These are phyloP conservation scores for Argyresthia goedartella DNA, from an alignment of 2,888 invertebrate species.

Conservation along the genomic window DNA sequence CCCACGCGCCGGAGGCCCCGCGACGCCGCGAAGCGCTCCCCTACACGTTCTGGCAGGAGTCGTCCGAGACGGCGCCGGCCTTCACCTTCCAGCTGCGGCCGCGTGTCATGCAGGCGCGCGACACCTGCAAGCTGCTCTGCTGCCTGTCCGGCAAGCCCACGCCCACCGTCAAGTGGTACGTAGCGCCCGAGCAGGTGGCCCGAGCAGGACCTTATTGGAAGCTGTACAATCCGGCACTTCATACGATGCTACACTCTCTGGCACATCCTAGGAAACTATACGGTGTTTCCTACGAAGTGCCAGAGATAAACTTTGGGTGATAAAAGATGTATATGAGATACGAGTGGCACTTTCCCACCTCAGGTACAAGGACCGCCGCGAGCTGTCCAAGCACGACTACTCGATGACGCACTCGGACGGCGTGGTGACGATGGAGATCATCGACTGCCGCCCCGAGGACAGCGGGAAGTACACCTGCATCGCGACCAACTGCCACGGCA, in stretches of 20 bases:
- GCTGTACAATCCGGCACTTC: too few relatives aligned
- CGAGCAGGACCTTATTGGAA: too few relatives aligned
- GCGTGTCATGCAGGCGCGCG: constrained; percentile 96
- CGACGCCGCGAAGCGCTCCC: constrained; percentile 86
- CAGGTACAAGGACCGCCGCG: constrained; percentile 88
- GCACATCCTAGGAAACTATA: too few relatives aligned
- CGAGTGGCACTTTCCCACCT: too few relatives aligned
- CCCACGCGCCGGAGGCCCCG: constrained; percentile 79
- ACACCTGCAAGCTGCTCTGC: constrained; percentile 97
- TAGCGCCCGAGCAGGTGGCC: too few relatives aligned
- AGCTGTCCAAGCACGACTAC: constrained; percentile 91
- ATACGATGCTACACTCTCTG: too few relatives aligned
- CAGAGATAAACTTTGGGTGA: too few relatives aligned
- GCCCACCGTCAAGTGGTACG: constrained; percentile 90
- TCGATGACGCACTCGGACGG: constrained; percentile 93
- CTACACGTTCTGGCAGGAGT: constrained; percentile 93
- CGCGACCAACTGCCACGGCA: constrained; percentile 94
- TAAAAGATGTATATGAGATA: too few relatives aligned
- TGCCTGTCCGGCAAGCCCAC: constrained; percentile 95
- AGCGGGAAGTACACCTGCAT: constrained; percentile 96
- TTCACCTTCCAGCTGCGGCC: constrained; percentile 99
- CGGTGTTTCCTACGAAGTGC: too few relatives aligned
- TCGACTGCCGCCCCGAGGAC: constrained; percentile 93
- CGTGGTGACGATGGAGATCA: constrained; percentile 96
- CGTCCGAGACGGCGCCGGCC: constrained; percentile 92